These are phyloP conservation scores for Corticium candelabrum DNA, from an alignment of 37 sponge, comb jelly and placozoan species.

Conservation along the genomic window DNA sequence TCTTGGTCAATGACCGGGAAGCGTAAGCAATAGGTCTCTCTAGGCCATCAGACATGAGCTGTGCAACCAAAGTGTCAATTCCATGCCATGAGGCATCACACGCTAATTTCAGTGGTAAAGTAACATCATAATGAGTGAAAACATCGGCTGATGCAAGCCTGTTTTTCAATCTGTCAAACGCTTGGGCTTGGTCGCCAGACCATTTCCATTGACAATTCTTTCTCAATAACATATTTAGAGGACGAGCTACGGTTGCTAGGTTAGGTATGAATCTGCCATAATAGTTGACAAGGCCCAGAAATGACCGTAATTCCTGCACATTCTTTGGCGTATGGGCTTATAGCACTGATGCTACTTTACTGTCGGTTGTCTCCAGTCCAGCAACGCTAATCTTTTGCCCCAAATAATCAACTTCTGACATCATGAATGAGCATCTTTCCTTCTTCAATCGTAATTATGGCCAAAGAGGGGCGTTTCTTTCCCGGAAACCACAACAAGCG, in stretches of 20 bases:
- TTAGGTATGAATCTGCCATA: no score
- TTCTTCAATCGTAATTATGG: constrained; percentile 20
- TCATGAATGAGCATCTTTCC: constrained; percentile 19
- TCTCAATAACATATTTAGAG: no score
- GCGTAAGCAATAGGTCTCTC: constrained; percentile 48
- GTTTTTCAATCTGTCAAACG: constrained; percentile 12
- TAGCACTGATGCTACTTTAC: background rate
- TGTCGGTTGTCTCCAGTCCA: constrained; percentile 14
- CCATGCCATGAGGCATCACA: constrained; percentile 28
- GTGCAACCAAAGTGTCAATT: constrained; percentile 34
- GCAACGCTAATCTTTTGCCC: constrained; percentile 22
- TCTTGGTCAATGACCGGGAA: constrained; percentile 25
- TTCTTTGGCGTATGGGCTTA: background rate
- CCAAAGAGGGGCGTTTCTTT: no score
- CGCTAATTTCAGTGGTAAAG: constrained; percentile 8
- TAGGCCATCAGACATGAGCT: constrained; percentile 16
- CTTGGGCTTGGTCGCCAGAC: constrained; percentile 7
- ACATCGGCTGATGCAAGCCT: constrained; percentile 11
- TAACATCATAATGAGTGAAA: constrained; percentile 23
- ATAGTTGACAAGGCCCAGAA: no score
- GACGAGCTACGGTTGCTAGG: no score
- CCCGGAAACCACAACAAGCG: no score
- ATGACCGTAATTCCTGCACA: constrained; percentile 19
- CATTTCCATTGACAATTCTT: constrained; percentile 20
- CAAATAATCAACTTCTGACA: constrained; percentile 12